Evolutionary conservation across 2,113 vertebrate genomes (phyloP).

Genomic region (Chionis minor): DNA sequence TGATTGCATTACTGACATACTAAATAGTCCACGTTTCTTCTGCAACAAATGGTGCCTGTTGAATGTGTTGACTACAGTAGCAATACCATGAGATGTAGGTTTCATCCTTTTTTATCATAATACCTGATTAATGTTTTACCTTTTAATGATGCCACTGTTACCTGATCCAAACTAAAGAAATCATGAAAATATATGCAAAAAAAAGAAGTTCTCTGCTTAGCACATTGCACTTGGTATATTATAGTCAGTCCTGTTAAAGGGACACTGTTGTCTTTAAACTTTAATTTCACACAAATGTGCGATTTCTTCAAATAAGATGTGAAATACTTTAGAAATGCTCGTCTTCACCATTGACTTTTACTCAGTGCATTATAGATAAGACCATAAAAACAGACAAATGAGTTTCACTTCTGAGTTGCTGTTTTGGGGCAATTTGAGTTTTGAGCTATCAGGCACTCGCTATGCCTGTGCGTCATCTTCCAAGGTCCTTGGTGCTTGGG

Average conservation of each 20-base stretch:
- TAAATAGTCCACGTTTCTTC: conserved; percentile 1
- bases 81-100: background rate
- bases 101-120: background rate
- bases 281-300: background rate
- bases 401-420: background rate
- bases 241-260: background rate
- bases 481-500: background rate
- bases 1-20: conserved; percentile 45
- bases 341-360: background rate
- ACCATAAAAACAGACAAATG: background rate
- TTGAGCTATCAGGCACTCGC: fast-evolving
- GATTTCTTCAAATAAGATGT: background rate
- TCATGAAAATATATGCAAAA: background rate
- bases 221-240: background rate
- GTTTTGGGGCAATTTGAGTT: background rate
- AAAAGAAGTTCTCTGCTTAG: background rate
- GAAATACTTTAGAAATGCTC: background rate
- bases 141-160: conserved; percentile 53
- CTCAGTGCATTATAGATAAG: background rate
- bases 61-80: background rate
- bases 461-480: background rate
- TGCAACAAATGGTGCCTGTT: background rate
- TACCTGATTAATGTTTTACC: background rate
- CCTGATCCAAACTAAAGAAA: background rate
- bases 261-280: background rate